Percentiles rank a stretch among this genome's conserved stretches.
These are phyloP conservation scores for Gymnothorax javanicus DNA, from an alignment of 2,797 vertebrate species.

Conservation along the genomic window DNA sequence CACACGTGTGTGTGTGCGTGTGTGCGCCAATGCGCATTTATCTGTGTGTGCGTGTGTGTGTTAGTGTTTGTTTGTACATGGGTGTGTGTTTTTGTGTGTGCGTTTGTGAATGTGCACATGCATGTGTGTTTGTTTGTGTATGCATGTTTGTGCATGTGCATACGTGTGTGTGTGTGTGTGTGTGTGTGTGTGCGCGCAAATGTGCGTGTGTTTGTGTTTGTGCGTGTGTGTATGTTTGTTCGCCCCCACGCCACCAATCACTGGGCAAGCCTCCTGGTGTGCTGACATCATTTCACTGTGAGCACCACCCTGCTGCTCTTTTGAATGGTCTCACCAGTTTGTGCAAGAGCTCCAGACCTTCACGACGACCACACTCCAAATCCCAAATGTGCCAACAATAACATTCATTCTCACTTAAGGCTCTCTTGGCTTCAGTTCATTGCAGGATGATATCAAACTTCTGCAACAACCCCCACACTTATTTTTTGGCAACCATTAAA, in stretches of 20 bases:
- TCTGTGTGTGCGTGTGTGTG: no score
- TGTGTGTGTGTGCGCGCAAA: no score
- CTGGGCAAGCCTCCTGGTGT: neutral
- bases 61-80: no score
- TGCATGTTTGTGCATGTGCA: no score
- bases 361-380: neutral
- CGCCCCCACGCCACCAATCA: slow-evolving; percentile 6
- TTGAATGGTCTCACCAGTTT: slow-evolving; percentile 36
- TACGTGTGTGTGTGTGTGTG: no score
- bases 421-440: neutral
- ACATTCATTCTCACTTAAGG: neutral
- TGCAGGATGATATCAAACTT: neutral
- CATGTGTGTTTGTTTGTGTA: no score
- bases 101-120: no score
- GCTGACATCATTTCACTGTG: slow-evolving; percentile 40
- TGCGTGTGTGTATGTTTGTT: neutral
- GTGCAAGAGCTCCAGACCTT: neutral
- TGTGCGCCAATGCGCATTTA: no score
- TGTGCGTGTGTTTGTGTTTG: neutral
- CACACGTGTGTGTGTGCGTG: no score
- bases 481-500: slow-evolving; percentile 4
- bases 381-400: neutral
- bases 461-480: neutral
- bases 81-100: no score
- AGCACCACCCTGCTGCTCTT: slow-evolving; percentile 35